These are phyloP conservation scores for Leptinotarsa tumamoca DNA, from an alignment of 2,888 invertebrate genomes.

Conservation along the genomic window DNA sequence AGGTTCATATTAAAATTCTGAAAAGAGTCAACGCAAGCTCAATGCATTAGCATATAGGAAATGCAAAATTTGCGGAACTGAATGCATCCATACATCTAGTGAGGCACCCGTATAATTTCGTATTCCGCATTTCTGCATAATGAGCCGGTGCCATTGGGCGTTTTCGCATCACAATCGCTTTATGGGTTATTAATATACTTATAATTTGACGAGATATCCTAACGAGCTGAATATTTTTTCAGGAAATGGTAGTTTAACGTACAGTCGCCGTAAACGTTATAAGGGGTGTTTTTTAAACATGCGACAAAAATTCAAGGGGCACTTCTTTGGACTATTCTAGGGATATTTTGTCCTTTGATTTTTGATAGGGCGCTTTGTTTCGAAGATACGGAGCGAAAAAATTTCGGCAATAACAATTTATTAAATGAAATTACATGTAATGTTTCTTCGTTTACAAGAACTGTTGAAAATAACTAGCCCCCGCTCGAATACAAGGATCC, in stretches of 20 bases:
- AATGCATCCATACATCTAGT: constrained; percentile 44
- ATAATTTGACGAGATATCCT: constrained; percentile 12
- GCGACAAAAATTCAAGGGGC: too few relatives aligned
- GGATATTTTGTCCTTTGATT: too few relatives aligned
- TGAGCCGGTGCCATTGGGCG: constrained; percentile 28
- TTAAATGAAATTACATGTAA: too few relatives aligned
- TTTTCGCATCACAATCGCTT: constrained; percentile 19
- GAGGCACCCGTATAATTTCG: constrained; percentile 49
- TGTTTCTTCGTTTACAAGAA: too few relatives aligned
- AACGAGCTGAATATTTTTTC: background rate
- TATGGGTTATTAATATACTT: constrained; percentile 2
- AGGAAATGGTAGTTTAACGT: background rate
- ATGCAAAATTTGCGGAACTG: constrained; percentile 54
- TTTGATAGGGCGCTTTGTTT: too few relatives aligned
- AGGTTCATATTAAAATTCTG: constrained; percentile 39
- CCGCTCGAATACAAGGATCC: too few relatives aligned
- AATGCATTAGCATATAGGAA: constrained; percentile 51
- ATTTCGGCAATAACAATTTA: too few relatives aligned
- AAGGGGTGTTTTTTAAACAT: too few relatives aligned
- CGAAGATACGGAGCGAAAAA: too few relatives aligned
- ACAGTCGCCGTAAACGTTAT: too few relatives aligned
- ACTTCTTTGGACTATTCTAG: too few relatives aligned
- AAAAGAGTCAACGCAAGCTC: constrained; percentile 28
- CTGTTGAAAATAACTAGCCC: too few relatives aligned
- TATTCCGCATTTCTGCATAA: constrained; percentile 46